These are phyloP conservation scores for Erpetoichthys calabaricus DNA, from an alignment of 2,797 vertebrate genomes.

Conservation along the genomic window DNA sequence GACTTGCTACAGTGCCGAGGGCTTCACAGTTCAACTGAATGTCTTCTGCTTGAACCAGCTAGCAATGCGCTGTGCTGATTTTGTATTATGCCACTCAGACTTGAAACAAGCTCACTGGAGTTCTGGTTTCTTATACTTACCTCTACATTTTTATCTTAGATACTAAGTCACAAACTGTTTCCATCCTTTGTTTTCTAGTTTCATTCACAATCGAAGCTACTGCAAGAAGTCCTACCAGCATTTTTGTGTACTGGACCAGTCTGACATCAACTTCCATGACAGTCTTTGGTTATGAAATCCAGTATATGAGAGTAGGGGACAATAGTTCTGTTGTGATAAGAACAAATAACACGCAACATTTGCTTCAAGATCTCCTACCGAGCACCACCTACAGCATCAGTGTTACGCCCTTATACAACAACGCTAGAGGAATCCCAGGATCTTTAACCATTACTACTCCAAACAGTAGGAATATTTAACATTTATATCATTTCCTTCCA, in stretches of 20 bases:
- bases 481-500: neutral
- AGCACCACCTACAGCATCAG: constrained; percentile 3
- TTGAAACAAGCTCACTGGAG: too few relatives aligned
- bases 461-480: neutral
- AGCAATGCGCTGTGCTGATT: too few relatives aligned
- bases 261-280: neutral
- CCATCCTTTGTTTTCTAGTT: neutral
- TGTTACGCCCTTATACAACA: neutral
- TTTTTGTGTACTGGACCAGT: constrained; percentile 3
- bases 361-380: neutral
- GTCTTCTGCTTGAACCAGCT: too few relatives aligned
- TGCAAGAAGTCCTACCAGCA: neutral
- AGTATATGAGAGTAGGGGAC: neutral
- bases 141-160: too few relatives aligned
- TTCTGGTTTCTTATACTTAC: too few relatives aligned
- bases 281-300: constrained; percentile 1
- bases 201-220: neutral
- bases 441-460: neutral
- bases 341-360: neutral
- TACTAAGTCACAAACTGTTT: too few relatives aligned
- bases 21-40: too few relatives aligned
- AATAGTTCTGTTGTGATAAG: neutral
- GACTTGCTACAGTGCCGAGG: too few relatives aligned
- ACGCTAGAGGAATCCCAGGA: neutral
- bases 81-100: too few relatives aligned